Evolutionary conservation across 2,797 vertebrate species (phyloP).

Genomic region (Synaphobranchus kaupii): DNA sequence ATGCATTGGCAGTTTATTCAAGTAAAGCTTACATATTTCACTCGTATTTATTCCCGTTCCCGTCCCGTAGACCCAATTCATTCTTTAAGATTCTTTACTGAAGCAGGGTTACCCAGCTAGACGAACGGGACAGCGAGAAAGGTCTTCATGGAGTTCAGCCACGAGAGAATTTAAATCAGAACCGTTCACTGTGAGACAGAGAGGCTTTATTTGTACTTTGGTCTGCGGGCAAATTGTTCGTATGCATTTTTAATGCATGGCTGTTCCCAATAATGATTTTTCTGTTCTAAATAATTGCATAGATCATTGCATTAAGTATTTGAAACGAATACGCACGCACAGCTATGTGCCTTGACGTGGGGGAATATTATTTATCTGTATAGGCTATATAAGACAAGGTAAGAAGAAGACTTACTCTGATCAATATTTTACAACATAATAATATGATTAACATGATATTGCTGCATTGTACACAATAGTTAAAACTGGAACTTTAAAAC

Average conservation of each 20-base stretch:
- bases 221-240: background rate
- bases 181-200: background rate
- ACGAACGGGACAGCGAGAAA: background rate
- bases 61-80: background rate
- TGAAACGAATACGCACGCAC: conserved; percentile 54
- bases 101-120: background rate
- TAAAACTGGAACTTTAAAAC: background rate
- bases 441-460: background rate
- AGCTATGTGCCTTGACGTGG: no score
- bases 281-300: background rate
- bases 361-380: no score
- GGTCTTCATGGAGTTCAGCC: conserved; percentile 9
- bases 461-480: background rate
- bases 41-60: background rate
- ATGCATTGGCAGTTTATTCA: background rate
- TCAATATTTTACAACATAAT: background rate
- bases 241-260: background rate
- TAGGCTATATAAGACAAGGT: no score
- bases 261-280: background rate
- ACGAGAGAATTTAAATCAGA: conserved; percentile 19
- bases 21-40: background rate
- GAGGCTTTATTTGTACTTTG: background rate
- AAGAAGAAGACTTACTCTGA: no score
- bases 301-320: background rate
- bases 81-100: background rate